Conservation (phyloP, 2,888 invertebrate species). For the Drosophila anceps region DNA sequence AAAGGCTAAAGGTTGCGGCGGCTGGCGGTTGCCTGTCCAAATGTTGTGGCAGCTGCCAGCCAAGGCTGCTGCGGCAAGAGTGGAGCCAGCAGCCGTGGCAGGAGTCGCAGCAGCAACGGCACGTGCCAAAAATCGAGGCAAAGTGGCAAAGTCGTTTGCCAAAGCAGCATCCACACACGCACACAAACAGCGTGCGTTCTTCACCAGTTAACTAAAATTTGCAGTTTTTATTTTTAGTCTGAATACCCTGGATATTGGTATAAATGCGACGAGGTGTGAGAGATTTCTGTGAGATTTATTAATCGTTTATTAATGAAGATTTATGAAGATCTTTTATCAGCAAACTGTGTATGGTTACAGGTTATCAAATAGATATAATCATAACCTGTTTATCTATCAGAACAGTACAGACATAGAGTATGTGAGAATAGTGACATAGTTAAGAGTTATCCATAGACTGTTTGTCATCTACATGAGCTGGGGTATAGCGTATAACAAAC, state of each 20-base stretch:
- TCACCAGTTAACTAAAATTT: slow-evolving; percentile 6
- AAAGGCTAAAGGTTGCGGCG: slow-evolving; percentile 9
- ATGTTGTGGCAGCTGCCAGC: slow-evolving; percentile 46
- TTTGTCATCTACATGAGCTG: not conserved
- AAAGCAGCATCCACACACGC: slow-evolving; percentile 36
- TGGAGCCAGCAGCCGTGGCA: slow-evolving; percentile 10
- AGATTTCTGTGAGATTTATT: not conserved
- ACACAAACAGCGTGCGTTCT: not conserved
- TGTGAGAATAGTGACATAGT: not conserved
- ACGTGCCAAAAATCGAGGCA: slow-evolving; percentile 62
- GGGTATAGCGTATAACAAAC: not conserved
- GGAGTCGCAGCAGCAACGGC: slow-evolving; percentile 31
- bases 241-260: slow-evolving; percentile 2
- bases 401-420: too few relatives aligned
- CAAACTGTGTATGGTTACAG: not conserved
- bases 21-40: slow-evolving; percentile 41
- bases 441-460: not conserved
- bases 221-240: not conserved
- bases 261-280: not conserved
- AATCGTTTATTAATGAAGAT: not conserved
- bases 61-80: slow-evolving; percentile 6
- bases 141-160: slow-evolving; percentile 68
- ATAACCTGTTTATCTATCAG: not conserved
- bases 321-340: too few relatives aligned
- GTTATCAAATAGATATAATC: not conserved